Evolutionary conservation across 1,140 invertebrate genomes (phyloP).

Genomic region (Pseudomyrmex cubaensis): DNA sequence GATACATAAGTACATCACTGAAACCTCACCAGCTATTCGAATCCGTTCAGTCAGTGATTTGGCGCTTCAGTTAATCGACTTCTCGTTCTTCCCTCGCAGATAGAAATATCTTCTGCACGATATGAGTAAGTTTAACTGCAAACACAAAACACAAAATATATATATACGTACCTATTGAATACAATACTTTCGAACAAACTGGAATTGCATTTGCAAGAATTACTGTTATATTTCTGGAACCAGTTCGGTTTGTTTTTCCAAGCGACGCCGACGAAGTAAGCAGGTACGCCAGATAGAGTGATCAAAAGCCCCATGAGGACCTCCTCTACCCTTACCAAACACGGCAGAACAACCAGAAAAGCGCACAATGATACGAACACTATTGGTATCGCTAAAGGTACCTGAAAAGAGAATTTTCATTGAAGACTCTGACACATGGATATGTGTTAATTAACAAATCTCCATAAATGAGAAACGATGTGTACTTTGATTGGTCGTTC

Average conservation of each 20-base stretch:
- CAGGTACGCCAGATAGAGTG: slow-evolving; percentile 94
- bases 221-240: slow-evolving; percentile 70
- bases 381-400: slow-evolving; percentile 91
- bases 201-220: neutral
- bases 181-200: neutral
- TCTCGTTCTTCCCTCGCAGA: slow-evolving; percentile 70
- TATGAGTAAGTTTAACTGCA: slow-evolving; percentile 64
- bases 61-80: slow-evolving; percentile 21
- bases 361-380: slow-evolving; percentile 93
- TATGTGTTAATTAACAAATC: neutral
- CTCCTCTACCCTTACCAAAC: slow-evolving; percentile 91
- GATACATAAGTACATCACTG: too few relatives aligned
- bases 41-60: neutral
- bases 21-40: neutral
- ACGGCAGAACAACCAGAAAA: slow-evolving; percentile 93
- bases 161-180: neutral
- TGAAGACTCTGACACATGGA: neutral
- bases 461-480: slow-evolving; percentile 40
- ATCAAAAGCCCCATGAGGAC: slow-evolving; percentile 94
- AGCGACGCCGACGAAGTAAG: slow-evolving; percentile 94
- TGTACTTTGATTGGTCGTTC: slow-evolving; percentile 89
- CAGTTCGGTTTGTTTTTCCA: slow-evolving; percentile 93
- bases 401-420: slow-evolving; percentile 79
- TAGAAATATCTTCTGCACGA: slow-evolving; percentile 67
- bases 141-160: too few relatives aligned